phyloP scores from a whole-genome alignment of 2,888 invertebrate genomes.

The Hypsopygia costalis region DNA sequence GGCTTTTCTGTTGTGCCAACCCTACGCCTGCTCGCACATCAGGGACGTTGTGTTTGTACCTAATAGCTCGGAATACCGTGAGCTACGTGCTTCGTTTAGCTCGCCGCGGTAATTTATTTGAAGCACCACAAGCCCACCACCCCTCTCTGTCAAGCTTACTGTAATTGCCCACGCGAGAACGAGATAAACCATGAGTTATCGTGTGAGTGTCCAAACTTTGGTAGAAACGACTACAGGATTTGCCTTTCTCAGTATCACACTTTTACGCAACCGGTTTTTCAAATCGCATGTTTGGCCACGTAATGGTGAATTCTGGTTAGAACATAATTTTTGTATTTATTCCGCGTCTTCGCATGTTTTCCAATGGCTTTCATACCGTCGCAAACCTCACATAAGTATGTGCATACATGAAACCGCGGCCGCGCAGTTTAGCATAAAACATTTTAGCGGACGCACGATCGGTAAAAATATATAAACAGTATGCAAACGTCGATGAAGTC shows the following conservation, averaged over 20 bases:
- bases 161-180: neutral
- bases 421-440: neutral
- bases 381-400: neutral
- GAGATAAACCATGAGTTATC: conserved; percentile 6
- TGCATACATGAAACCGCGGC: neutral
- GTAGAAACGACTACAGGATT: neutral
- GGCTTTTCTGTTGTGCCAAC: no score
- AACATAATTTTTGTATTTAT: neutral
- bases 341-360: neutral
- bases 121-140: conserved; percentile 2
- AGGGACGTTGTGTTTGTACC: conserved; percentile 11
- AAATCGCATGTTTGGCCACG: neutral
- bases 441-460: neutral
- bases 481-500: no score
- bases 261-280: neutral
- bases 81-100: conserved; percentile 17
- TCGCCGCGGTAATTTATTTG: conserved; percentile 16
- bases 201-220: conserved; percentile 2
- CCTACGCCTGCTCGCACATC: conserved; percentile 1
- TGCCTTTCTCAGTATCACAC: neutral
- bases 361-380: neutral
- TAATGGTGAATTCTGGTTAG: neutral
- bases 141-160: conserved; percentile 7
- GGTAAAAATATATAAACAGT: neutral
- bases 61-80: conserved; percentile 12